Conservation (phyloP, 2,888 invertebrate species). For the Dione vanillae region DNA sequence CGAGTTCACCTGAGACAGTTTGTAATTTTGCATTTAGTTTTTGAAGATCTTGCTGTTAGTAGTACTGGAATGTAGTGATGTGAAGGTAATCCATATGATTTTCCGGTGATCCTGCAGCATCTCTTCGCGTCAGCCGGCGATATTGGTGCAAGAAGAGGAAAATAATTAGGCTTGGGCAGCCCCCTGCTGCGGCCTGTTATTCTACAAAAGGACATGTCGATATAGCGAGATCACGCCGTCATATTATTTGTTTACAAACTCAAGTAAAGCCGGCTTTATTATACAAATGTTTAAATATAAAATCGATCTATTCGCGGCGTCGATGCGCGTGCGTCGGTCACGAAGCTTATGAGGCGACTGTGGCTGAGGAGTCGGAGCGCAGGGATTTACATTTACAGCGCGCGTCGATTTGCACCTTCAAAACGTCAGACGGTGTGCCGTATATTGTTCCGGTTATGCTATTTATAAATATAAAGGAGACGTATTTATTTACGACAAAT, state of each 20-base stretch:
- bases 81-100: slow-evolving; percentile 88
- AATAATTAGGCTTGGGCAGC: slow-evolving; percentile 92
- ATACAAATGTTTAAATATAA: slow-evolving; percentile 56
- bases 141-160: slow-evolving; percentile 91
- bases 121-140: slow-evolving; percentile 93
- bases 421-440: slow-evolving; percentile 76
- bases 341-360: slow-evolving; percentile 71
- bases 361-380: slow-evolving; percentile 54
- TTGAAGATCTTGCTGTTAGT: slow-evolving; percentile 78
- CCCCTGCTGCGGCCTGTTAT: slow-evolving; percentile 92
- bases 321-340: slow-evolving; percentile 64
- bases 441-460: slow-evolving; percentile 81
- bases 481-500: slow-evolving; percentile 73
- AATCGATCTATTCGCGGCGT: slow-evolving; percentile 58
- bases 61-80: slow-evolving; percentile 92
- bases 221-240: slow-evolving; percentile 61
- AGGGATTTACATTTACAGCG: slow-evolving; percentile 60
- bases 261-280: slow-evolving; percentile 46
- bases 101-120: slow-evolving; percentile 91
- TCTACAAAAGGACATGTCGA: slow-evolving; percentile 89
- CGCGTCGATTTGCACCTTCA: slow-evolving; percentile 75
- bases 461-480: slow-evolving; percentile 80
- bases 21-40: slow-evolving; percentile 86
- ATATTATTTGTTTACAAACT: slow-evolving; percentile 74
- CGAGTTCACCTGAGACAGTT: slow-evolving; percentile 85